These are phyloP conservation scores for Timandra comae DNA, from an alignment of 2,888 invertebrate species.

Conservation along the genomic window DNA sequence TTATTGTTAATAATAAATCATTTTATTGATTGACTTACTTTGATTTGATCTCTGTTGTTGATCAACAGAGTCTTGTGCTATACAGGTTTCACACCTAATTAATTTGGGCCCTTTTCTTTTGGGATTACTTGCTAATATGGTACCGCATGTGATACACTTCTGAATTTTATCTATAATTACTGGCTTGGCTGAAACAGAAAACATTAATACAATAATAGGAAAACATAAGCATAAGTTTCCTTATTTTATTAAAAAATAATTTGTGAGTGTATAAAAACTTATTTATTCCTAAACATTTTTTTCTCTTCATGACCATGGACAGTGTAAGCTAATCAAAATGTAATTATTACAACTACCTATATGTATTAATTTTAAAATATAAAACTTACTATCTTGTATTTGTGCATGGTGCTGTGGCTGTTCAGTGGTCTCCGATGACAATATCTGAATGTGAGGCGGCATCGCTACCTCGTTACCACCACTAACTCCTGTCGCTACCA, in stretches of 20 bases:
- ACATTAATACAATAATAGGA: too few relatives aligned
- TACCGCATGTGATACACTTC: conserved; percentile 79
- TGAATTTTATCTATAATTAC: conserved; percentile 72
- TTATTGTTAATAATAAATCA: too few relatives aligned
- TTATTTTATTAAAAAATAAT: too few relatives aligned
- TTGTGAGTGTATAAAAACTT: too few relatives aligned
- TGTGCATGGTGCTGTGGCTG: conserved; percentile 64
- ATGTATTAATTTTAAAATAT: not conserved
- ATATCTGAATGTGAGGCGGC: conserved; percentile 70
- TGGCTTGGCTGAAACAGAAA: conserved; percentile 66
- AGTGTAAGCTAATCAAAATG: too few relatives aligned
- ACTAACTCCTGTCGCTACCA: conserved; percentile 70
- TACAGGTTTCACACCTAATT: conserved; percentile 78
- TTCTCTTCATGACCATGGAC: too few relatives aligned
- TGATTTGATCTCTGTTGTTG: conserved; percentile 60
- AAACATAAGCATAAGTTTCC: too few relatives aligned
- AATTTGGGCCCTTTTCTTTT: conserved; percentile 80
- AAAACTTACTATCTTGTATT: conserved; percentile 59
- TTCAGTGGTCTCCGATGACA: conserved; percentile 56
- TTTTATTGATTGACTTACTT: conserved; percentile 35
- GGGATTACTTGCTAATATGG: conserved; percentile 70
- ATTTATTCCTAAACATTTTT: too few relatives aligned
- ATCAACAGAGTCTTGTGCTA: conserved; percentile 76
- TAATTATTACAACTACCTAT: too few relatives aligned
- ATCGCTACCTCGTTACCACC: conserved; percentile 58